Percentiles rank a stretch among this genome's conserved stretches.
phyloP scores from a whole-genome alignment of 1,140 invertebrate species.

The Saccostrea cuccullata region DNA sequence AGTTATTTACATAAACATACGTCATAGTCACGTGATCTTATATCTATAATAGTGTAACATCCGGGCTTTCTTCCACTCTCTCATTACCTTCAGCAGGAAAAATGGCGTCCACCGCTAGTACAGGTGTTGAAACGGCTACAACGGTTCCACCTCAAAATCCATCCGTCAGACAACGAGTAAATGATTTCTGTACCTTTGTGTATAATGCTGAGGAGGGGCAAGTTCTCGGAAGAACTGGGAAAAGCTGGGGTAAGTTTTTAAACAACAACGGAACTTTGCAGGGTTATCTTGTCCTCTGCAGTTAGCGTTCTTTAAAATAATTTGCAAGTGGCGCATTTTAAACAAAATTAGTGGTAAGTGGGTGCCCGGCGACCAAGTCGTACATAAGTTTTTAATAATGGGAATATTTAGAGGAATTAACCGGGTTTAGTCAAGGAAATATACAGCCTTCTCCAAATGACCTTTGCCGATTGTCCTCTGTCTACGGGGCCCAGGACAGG shows the following conservation, averaged over 20 bases:
- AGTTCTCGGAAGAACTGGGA: constrained; percentile 45
- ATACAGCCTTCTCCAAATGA: constrained; percentile 11
- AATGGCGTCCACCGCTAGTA: constrained; percentile 50
- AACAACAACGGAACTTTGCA: background rate
- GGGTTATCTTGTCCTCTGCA: background rate
- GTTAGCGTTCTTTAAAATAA: background rate
- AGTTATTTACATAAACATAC: no score
- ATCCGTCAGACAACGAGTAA: constrained; percentile 41
- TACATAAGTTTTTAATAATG: no score
- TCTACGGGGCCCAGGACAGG: background rate
- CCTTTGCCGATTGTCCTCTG: constrained; percentile 38
- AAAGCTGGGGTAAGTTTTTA: constrained; percentile 53
- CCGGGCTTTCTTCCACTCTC: constrained; percentile 40
- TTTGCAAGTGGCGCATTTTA: no score
- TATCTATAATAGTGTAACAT: constrained; percentile 37
- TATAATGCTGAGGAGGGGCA: constrained; percentile 46
- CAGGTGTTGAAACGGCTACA: constrained; percentile 45
- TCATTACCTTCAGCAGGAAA: constrained; percentile 42
- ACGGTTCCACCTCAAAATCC: constrained; percentile 31
- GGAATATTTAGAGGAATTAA: no score
- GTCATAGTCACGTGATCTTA: constrained; percentile 45
- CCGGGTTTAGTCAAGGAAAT: background rate
- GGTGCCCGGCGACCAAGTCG: no score
- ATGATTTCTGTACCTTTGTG: constrained; percentile 48
- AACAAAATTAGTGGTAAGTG: no score